phyloP scores from a whole-genome alignment of 2,113 vertebrate genomes.

The Zeus faber region DNA sequence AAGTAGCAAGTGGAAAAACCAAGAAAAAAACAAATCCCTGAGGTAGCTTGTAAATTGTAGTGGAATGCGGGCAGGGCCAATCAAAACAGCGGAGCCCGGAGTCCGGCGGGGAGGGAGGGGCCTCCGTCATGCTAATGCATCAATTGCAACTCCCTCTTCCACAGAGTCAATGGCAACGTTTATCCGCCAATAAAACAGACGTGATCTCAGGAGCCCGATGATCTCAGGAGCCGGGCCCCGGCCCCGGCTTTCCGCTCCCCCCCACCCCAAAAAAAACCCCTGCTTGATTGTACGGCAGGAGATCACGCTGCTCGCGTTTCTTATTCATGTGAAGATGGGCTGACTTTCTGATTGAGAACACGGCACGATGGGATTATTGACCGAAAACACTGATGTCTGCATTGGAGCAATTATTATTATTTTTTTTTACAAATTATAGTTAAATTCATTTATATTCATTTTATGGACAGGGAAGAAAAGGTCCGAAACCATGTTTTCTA shows the following conservation, averaged over 20 bases:
- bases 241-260: slow-evolving; percentile 58
- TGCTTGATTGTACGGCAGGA: slow-evolving; percentile 61
- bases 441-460: too few relatives aligned
- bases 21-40: slow-evolving; percentile 19
- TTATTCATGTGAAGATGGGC: slow-evolving; percentile 40
- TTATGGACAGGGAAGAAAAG: too few relatives aligned
- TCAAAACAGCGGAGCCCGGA: slow-evolving; percentile 18
- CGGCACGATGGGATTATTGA: too few relatives aligned
- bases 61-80: slow-evolving; percentile 59
- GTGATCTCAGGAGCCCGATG: slow-evolving; percentile 62
- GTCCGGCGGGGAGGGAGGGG: slow-evolving; percentile 33
- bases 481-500: too few relatives aligned
- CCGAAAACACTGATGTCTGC: too few relatives aligned
- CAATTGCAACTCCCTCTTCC: slow-evolving; percentile 56
- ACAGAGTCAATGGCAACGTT: slow-evolving; percentile 61
- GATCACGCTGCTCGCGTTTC: slow-evolving; percentile 54
- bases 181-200: slow-evolving; percentile 65
- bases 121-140: slow-evolving; percentile 55
- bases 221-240: slow-evolving; percentile 46
- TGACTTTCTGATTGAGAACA: too few relatives aligned
- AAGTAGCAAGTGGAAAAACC: slow-evolving; percentile 14
- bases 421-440: too few relatives aligned
- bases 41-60: slow-evolving; percentile 51
- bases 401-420: too few relatives aligned
- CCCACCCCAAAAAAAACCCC: too few relatives aligned